Conservation (phyloP, 1,140 invertebrate species). For the Euschistus heros region DNA sequence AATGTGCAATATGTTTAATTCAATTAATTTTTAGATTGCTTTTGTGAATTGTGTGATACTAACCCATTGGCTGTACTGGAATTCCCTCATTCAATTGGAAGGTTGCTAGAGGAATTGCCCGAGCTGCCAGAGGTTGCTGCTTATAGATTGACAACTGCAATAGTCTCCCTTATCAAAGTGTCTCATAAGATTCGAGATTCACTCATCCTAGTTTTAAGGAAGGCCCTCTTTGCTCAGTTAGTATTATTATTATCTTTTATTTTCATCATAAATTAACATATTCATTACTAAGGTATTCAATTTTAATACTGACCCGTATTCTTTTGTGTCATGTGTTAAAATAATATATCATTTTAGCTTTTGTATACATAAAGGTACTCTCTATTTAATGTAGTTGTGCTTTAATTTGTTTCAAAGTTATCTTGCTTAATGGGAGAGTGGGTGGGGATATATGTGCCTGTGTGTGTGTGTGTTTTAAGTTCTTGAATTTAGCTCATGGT, state of each 20-base stretch:
- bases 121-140: slow-evolving; percentile 36
- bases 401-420: too few species aligned
- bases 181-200: slow-evolving; percentile 40
- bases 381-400: too few species aligned
- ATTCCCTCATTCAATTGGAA: slow-evolving; percentile 37
- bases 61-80: slow-evolving; percentile 39
- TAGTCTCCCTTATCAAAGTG: slow-evolving; percentile 40
- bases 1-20: neutral
- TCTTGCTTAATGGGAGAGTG: too few species aligned
- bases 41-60: slow-evolving; percentile 39
- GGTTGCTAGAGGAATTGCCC: slow-evolving; percentile 40
- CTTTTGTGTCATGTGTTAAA: too few species aligned
- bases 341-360: too few species aligned
- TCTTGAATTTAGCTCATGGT: too few species aligned
- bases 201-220: slow-evolving; percentile 44
- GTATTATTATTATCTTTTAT: neutral
- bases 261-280: neutral
- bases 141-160: slow-evolving; percentile 38
- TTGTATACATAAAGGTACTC: too few species aligned
- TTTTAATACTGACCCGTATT: too few species aligned
- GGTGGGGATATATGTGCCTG: too few species aligned
- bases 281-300: too few species aligned
- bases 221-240: slow-evolving; percentile 43
- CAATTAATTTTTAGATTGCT: slow-evolving; percentile 39
- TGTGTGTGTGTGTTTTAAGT: too few species aligned